Percentiles rank a stretch among this genome's conserved stretches.
phyloP scores from a whole-genome alignment of 2,888 invertebrate species.

The Diarsia brunnea region DNA sequence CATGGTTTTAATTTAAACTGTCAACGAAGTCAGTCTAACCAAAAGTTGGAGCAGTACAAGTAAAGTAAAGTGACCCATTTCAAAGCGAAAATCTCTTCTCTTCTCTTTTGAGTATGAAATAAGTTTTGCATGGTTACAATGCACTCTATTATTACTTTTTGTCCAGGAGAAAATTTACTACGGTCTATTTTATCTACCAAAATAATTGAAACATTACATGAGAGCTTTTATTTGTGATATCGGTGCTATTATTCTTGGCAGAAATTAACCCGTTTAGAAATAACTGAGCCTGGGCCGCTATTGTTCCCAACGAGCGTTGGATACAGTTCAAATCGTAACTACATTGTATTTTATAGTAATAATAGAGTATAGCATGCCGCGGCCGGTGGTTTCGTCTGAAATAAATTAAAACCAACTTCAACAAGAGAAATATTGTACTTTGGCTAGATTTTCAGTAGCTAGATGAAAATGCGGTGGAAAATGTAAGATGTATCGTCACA shows the following conservation, averaged over 20 bases:
- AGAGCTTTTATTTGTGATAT: conserved; percentile 40
- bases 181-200: neutral
- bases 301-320: conserved; percentile 58
- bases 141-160: neutral
- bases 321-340: conserved; percentile 58
- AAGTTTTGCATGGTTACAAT: neutral
- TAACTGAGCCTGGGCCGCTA: conserved; percentile 54
- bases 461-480: neutral
- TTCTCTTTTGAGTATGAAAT: neutral
- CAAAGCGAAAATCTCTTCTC: neutral
- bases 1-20: neutral
- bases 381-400: neutral
- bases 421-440: neutral
- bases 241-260: conserved; percentile 65
- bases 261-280: conserved; percentile 61
- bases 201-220: conserved; percentile 12
- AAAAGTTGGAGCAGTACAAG: too few relatives aligned
- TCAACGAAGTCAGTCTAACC: neutral
- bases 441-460: neutral
- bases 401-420: too few relatives aligned
- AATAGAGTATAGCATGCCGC: neutral
- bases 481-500: neutral
- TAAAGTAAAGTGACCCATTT: neutral
- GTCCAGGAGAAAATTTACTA: neutral
- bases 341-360: conserved; percentile 27